Evolutionary conservation across 2,113 vertebrate genomes (phyloP), one percentile per base, ranked within the genome.

Genomic region (Suncus etruscus): DNA sequence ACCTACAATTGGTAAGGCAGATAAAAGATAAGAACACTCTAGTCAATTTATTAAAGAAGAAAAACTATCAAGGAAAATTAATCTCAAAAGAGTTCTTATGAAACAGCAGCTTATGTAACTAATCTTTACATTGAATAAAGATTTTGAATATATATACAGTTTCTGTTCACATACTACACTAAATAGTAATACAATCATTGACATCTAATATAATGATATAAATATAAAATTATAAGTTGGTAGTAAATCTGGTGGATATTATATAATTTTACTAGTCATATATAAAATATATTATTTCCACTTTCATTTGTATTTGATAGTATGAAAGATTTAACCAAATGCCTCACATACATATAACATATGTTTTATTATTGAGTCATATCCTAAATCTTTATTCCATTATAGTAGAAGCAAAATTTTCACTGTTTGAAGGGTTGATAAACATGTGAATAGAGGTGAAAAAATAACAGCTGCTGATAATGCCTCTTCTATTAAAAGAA

Each of bases 401-500:
- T 61, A 20, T 22, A 20, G 18, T 61, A 61, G 22, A 61, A 61
- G 58, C 6, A 61, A 61, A 61, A 61, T 51, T 24, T 2, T 81
- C 51, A 79, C 27, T 82, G 24, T 92, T 94, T 93, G 61, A 47
- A 82, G 27, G 83, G 4, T 74, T 91, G 25, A 50, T 61, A 83
- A 61, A 85, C 25, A 92, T 29, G 39, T 39, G 39, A 70, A 45
- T 86, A 89, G 47, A 75, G 47, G 10, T 81, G 24, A 66, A 14
- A 39, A 75, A 24, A 86, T 68, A 18, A n/a, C 18, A 58, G 22
- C 54, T 90, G 82, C 27, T 63, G 54, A 93, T 22, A 78, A n/a
- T 75, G 78, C 54, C 61, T 73, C 51, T 77, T 93, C 73, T 93
- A 81, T 77, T 66, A 89, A 90, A 94, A 27, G 58, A 65, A 94